Evolutionary conservation across 2,888 invertebrate genomes (phyloP), one percentile per base, ranked within the genome.

Genomic region (Laothoe populi): DNA sequence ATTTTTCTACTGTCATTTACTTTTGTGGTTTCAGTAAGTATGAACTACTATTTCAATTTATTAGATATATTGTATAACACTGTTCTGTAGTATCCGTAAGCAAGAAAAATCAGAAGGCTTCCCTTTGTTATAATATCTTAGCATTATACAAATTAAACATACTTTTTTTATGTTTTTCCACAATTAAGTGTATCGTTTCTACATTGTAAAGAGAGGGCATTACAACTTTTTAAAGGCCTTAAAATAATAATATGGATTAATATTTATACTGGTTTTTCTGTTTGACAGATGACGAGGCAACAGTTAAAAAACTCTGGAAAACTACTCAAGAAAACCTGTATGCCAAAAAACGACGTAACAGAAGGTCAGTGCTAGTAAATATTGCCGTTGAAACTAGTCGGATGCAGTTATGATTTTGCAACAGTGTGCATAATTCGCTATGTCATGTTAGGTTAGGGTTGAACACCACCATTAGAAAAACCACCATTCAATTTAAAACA

Each of bases 281-380:
- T n/a, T n/a, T n/a, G n/a, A n/a, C 63, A 86, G 83, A 81, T 86
- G 83, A 79, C 84, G 0, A 75, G 77, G 60, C 76, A 81, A 38
- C 84, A 85, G 66, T 57, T 86, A 21, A 84, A 85, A 67, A 80
- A 70, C 59, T 79, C 84, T 0, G 76, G 79, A 0, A 80, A 81
- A 66, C 60, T 82, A 42, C 57, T 84, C 4, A 84, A 80, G 64
- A 84, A 83, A 31, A 68, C 74, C n/a, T 84, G 85, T 63, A 77
- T 81, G 72, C 73, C 75, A 2, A 85, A 85, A 69, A 74, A 77
- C 61, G 70, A 77, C 45, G 81, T 84, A 0, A 80, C 78, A 11
- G 84, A 83, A 73, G 84, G 82, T 84, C 64, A 69, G 63, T 64
- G 42, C 21, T 11, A 35, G 60, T 23, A 40, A 44, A 1, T 57